A percentile compares a stretch with the other conserved stretches of the same genome.
These are phyloP conservation scores for Galaxias olidus DNA, from an alignment of 2,797 vertebrate species.

Conservation along the genomic window DNA sequence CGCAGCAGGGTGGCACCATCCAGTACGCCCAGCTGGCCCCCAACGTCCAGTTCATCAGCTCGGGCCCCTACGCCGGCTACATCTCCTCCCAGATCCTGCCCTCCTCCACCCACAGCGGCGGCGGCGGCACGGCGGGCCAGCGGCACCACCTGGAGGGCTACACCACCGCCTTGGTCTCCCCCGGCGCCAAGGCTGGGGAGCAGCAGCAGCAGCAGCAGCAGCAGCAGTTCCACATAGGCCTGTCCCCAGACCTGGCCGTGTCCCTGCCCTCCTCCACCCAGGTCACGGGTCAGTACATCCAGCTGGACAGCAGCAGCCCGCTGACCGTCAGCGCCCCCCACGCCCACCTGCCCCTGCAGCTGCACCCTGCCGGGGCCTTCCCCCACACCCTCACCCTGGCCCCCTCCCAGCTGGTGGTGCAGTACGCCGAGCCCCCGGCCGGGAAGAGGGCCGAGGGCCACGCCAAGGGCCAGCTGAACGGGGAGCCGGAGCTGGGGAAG, in stretches of 20 bases:
- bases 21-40: constrained; percentile 92
- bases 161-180: constrained; percentile 84
- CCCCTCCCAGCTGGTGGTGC: constrained; percentile 92
- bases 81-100: constrained; percentile 95
- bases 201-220: constrained; percentile 77
- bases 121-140: constrained; percentile 75
- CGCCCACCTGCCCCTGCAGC: constrained; percentile 84
- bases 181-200: constrained; percentile 83
- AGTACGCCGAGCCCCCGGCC: constrained; percentile 86
- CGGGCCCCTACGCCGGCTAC: constrained; percentile 92
- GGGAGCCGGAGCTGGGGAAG: constrained; percentile 83
- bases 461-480: constrained; percentile 86
- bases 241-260: constrained; percentile 74
- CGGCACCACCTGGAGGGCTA: constrained; percentile 89
- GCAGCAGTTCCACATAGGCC: constrained; percentile 73
- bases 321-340: constrained; percentile 83
- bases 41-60: constrained; percentile 95
- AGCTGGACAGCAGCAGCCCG: constrained; percentile 89
- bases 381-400: constrained; percentile 91
- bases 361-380: constrained; percentile 87
- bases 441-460: constrained; percentile 85
- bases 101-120: constrained; percentile 78
- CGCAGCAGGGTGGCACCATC: constrained; percentile 84
- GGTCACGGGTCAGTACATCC: constrained; percentile 87
- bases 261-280: constrained; percentile 75